A percentile compares a stretch with the other conserved stretches of the same genome.
phyloP scores from a whole-genome alignment of 2,113 vertebrate species.

The Phylloscopus whistleri region DNA sequence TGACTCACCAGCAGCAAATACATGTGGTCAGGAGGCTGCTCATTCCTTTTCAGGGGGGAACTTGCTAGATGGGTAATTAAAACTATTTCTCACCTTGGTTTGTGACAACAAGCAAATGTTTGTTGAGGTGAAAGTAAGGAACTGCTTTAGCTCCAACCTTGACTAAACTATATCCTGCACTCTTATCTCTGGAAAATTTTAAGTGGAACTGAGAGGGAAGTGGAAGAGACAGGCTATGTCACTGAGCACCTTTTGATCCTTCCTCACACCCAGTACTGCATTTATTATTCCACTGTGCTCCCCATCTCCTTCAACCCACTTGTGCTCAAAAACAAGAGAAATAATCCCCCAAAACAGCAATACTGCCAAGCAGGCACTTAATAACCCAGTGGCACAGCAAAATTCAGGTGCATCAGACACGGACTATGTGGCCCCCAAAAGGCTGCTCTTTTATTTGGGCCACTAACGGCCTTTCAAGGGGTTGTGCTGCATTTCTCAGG shows the following conservation, averaged over 20 bases:
- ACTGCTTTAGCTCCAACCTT: background rate
- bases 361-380: background rate
- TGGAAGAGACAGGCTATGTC: background rate
- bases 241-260: background rate
- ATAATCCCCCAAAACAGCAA: background rate
- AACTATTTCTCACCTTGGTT: background rate
- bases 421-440: background rate
- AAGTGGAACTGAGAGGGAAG: background rate
- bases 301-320: background rate
- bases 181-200: background rate
- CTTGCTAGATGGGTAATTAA: background rate
- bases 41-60: background rate
- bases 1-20: background rate
- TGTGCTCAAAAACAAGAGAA: background rate
- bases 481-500: background rate
- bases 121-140: background rate
- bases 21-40: background rate
- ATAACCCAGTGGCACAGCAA: background rate
- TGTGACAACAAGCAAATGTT: background rate
- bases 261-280: background rate
- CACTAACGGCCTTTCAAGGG: background rate
- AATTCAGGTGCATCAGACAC: background rate
- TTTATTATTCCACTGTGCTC: background rate
- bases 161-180: background rate
- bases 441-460: background rate